A percentile compares a stretch with the other conserved stretches of the same genome.
These are phyloP conservation scores for Zonitis immaculata DNA, from an alignment of 2,888 invertebrate genomes.

Conservation along the genomic window DNA sequence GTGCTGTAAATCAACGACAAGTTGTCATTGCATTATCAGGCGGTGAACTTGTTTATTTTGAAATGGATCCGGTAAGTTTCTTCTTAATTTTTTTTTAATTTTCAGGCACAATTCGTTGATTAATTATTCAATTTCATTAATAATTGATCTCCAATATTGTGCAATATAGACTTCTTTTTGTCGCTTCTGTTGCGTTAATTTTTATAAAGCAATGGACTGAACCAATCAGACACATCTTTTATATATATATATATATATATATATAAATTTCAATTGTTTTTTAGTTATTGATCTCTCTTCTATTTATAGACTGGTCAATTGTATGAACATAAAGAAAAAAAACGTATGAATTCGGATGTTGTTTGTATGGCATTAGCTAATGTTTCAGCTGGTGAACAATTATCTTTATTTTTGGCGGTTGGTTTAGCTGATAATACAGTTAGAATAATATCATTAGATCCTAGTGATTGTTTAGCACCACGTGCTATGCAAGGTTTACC, in stretches of 20 bases:
- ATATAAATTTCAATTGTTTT: slow-evolving; percentile 3
- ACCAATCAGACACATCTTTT: slow-evolving; percentile 41
- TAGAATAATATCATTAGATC: slow-evolving; percentile 94
- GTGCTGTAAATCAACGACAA: slow-evolving; percentile 97
- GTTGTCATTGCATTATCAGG: slow-evolving; percentile 97
- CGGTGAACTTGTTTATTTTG: slow-evolving; percentile 97
- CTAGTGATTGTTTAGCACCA: slow-evolving; percentile 91
- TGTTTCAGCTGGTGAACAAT: slow-evolving; percentile 90
- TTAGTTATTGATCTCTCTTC: slow-evolving; percentile 11
- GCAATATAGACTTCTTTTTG: slow-evolving; percentile 42
- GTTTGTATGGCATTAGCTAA: slow-evolving; percentile 98
- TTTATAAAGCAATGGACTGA: slow-evolving; percentile 45
- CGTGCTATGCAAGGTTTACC: slow-evolving; percentile 96
- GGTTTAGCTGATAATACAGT: slow-evolving; percentile 96
- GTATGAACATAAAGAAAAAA: slow-evolving; percentile 96
- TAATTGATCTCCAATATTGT: slow-evolving; percentile 21
- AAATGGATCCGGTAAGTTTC: slow-evolving; percentile 93
- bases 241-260: no score
- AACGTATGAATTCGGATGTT: slow-evolving; percentile 94
- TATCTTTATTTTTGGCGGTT: slow-evolving; percentile 93
- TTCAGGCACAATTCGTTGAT: slow-evolving; percentile 13
- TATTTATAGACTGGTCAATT: slow-evolving; percentile 85
- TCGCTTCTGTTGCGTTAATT: slow-evolving; percentile 43
- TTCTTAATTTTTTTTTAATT: slow-evolving; percentile 16
- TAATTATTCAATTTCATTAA: not conserved